Conservation (phyloP, 2,113 vertebrate species). For the Perognathus longimembris region DNA sequence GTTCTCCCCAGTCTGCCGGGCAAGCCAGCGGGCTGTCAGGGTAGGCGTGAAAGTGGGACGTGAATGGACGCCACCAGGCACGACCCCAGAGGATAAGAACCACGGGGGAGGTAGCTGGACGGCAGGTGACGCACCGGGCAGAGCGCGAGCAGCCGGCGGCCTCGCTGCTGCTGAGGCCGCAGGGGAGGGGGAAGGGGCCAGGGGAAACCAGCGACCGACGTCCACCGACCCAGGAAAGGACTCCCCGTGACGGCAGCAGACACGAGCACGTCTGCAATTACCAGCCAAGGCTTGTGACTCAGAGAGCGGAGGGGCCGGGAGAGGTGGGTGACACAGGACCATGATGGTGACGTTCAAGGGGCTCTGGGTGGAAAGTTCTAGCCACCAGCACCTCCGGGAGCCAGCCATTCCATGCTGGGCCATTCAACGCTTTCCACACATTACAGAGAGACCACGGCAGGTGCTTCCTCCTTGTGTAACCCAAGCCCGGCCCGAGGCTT, state of each 20-base stretch:
- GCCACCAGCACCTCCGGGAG: neutral
- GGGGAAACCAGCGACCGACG: neutral
- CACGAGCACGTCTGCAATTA: neutral
- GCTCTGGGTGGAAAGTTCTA: neutral
- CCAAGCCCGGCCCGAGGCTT: too few relatives aligned
- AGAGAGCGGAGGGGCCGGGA: neutral
- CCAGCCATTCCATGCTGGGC: too few relatives aligned
- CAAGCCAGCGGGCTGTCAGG: neutral
- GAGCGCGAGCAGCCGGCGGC: too few relatives aligned
- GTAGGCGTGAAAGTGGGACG: neutral
- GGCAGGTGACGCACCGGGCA: fast-evolving
- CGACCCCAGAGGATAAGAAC: neutral
- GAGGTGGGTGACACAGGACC: neutral
- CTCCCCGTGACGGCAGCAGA: neutral
- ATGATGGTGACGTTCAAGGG: neutral
- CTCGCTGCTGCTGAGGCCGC: neutral
- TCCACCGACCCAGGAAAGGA: neutral
- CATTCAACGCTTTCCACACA: neutral
- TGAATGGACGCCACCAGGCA: too few relatives aligned
- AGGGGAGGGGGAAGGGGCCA: neutral
- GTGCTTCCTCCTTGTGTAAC: neutral
- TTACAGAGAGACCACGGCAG: neutral
- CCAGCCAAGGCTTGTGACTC: neutral
- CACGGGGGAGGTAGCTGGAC: neutral
- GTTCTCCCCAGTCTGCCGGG: too few relatives aligned